phyloP scores from a whole-genome alignment of 2,113 vertebrate genomes.

The Nanorana parkeri region DNA sequence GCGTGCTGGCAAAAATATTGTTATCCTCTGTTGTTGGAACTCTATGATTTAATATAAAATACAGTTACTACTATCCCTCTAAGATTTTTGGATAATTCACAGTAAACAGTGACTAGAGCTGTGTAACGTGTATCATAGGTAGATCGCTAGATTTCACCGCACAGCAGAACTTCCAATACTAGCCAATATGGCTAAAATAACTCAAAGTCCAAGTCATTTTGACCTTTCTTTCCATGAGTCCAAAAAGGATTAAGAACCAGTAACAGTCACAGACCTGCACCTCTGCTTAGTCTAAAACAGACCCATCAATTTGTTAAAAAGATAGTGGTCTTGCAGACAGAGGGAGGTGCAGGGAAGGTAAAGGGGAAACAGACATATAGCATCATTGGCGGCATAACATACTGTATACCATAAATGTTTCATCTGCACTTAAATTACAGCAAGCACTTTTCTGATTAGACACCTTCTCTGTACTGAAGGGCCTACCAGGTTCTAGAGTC shows the following conservation, averaged over 20 bases:
- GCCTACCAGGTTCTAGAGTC: not conserved
- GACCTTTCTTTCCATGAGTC: slow-evolving; percentile 58
- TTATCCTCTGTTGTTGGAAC: not conserved
- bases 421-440: slow-evolving; percentile 60
- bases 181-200: slow-evolving; percentile 69
- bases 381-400: slow-evolving; percentile 58
- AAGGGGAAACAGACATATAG: slow-evolving; percentile 55
- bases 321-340: slow-evolving; percentile 11
- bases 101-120: slow-evolving; percentile 47
- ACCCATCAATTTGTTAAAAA: too few species aligned
- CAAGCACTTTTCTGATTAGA: slow-evolving; percentile 36
- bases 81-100: slow-evolving; percentile 48
- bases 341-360: slow-evolving; percentile 44
- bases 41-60: not conserved
- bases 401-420: slow-evolving; percentile 61
- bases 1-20: slow-evolving; percentile 12
- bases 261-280: slow-evolving; percentile 60
- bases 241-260: not conserved
- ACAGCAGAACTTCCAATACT: slow-evolving; percentile 59
- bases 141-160: slow-evolving; percentile 48
- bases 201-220: slow-evolving; percentile 57
- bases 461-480: slow-evolving; percentile 10
- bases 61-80: slow-evolving; percentile 1
- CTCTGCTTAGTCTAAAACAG: not conserved
- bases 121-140: slow-evolving; percentile 29